phyloP scores from a whole-genome alignment of 2,888 invertebrate species.

The Drosophila infuscata region DNA sequence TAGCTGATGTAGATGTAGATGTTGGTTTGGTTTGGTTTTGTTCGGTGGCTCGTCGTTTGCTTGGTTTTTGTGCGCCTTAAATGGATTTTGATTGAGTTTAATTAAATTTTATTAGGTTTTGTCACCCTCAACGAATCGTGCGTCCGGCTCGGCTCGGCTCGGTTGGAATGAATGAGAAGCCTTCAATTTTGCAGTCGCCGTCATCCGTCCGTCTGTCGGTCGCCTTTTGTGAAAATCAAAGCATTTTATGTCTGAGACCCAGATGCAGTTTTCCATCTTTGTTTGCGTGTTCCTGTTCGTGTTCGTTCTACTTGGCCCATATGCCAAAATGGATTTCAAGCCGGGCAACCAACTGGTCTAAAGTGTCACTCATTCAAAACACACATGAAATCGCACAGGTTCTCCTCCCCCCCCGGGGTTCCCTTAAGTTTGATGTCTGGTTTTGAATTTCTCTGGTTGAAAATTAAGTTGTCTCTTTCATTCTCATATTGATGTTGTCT shows the following conservation, averaged over 20 bases:
- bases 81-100: constrained; percentile 85
- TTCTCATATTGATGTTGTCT: not conserved
- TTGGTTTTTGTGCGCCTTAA: constrained; percentile 71
- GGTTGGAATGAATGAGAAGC: constrained; percentile 5
- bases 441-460: constrained; percentile 54
- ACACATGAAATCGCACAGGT: constrained; percentile 41
- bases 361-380: constrained; percentile 69
- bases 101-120: constrained; percentile 85
- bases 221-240: constrained; percentile 60
- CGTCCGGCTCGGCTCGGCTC: constrained; percentile 56
- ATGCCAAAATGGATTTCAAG: constrained; percentile 57
- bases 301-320: constrained; percentile 18
- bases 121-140: constrained; percentile 75
- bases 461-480: constrained; percentile 50
- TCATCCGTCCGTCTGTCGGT: not conserved
- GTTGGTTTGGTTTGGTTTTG: constrained; percentile 18
- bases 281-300: constrained; percentile 31
- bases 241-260: constrained; percentile 57
- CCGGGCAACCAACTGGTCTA: constrained; percentile 29
- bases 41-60: constrained; percentile 20
- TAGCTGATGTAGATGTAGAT: constrained; percentile 7
- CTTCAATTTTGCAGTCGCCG: constrained; percentile 20
- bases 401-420: not conserved
- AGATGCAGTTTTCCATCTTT: constrained; percentile 11
- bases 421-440: constrained; percentile 42